Evolutionary conservation across 2,113 vertebrate species (phyloP).

Genomic region (Trematocara zebra): DNA sequence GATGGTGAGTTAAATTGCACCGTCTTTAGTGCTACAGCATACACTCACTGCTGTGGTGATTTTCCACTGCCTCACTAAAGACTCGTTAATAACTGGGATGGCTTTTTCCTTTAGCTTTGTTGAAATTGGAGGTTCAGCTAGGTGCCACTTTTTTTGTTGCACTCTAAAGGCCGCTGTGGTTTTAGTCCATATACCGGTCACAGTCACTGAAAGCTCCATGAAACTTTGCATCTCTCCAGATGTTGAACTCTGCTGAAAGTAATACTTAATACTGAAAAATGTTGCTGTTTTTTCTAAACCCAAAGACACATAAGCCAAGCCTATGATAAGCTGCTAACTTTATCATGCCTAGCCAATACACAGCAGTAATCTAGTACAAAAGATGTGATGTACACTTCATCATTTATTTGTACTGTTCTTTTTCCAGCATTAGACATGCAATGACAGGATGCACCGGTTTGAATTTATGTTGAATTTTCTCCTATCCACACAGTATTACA

Average conservation of each 20-base stretch:
- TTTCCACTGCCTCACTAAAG: conserved; percentile 8
- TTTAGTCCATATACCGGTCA: neutral
- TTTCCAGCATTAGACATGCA: neutral
- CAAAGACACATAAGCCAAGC: neutral
- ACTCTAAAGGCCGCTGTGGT: neutral
- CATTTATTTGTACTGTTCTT: neutral
- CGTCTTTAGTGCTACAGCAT: neutral
- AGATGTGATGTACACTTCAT: neutral
- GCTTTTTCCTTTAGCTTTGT: neutral
- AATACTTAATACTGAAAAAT: neutral
- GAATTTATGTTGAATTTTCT: neutral
- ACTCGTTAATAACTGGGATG: neutral
- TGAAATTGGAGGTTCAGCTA: neutral
- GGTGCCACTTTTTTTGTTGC: neutral
- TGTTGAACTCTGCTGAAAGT: neutral
- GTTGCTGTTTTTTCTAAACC: neutral
- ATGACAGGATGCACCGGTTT: neutral
- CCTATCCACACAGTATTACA: neutral
- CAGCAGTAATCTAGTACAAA: neutral
- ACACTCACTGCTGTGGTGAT: neutral
- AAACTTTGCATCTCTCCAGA: neutral
- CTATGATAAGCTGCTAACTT: neutral
- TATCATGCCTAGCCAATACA: neutral
- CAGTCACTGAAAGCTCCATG: neutral
- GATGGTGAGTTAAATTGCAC: neutral